Conservation (phyloP, 2,797 vertebrate genomes). For the Catamblyrhynchus diadema region DNA sequence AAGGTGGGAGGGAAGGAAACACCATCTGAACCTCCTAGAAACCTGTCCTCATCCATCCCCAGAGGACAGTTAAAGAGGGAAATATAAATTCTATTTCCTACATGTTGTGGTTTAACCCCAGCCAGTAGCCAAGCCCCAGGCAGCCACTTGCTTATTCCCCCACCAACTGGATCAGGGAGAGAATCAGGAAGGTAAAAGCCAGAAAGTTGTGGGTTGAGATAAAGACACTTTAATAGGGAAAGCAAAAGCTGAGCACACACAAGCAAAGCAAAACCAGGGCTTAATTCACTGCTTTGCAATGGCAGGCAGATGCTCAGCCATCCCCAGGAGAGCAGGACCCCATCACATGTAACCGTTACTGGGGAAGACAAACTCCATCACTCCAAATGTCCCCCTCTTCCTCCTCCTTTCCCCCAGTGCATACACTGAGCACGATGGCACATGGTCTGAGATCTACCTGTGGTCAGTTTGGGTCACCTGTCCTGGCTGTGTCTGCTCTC, state of each 20-base stretch:
- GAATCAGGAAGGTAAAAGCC: not conserved
- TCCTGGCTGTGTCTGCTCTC: not conserved
- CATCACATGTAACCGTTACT: not conserved
- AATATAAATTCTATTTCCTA: not conserved
- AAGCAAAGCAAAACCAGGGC: not conserved
- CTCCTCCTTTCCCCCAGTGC: too few species aligned
- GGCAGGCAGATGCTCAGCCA: not conserved
- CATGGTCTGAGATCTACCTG: not conserved
- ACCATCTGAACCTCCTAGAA: not conserved
- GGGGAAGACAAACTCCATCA: rapidly evolving
- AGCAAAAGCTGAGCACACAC: not conserved
- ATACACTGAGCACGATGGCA: not conserved
- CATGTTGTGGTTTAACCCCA: not conserved
- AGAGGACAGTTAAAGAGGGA: not conserved
- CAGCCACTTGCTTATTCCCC: rapidly evolving
- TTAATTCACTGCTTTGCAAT: not conserved
- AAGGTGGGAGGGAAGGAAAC: not conserved
- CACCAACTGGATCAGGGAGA: not conserved
- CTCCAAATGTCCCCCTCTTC: rapidly evolving
- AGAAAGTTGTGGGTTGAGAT: not conserved
- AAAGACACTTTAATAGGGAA: not conserved
- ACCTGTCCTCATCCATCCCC: not conserved
- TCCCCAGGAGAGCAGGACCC: not conserved
- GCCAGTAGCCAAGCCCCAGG: not conserved
- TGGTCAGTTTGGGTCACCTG: not conserved